A percentile compares a stretch with the other conserved stretches of the same genome.
Conservation (phyloP, 2,888 invertebrate genomes). For the Acleris literana region DNA sequence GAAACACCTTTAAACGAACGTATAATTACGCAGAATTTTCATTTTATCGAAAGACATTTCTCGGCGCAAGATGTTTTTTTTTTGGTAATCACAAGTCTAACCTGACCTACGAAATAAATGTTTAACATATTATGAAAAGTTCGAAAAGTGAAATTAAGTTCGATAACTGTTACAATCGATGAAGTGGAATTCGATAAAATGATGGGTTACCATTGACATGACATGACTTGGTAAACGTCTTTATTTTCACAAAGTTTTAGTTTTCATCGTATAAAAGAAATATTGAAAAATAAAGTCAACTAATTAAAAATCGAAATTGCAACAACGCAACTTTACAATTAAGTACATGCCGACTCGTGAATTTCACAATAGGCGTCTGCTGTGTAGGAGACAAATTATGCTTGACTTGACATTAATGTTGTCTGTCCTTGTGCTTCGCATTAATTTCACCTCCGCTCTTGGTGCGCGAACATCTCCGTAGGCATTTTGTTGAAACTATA, state of each 20-base stretch:
- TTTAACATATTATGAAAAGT: too few species aligned
- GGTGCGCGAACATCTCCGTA: constrained; percentile 39
- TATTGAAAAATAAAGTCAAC: neutral
- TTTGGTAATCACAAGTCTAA: neutral
- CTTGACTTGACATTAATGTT: constrained; percentile 51
- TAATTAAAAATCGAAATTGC: constrained; percentile 22
- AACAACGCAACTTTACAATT: constrained; percentile 28
- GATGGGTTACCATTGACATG: too few species aligned
- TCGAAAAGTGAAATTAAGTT: too few species aligned
- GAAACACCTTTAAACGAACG: too few species aligned
- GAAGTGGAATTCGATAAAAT: too few species aligned
- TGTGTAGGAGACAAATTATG: constrained; percentile 74
- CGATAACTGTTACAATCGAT: too few species aligned
- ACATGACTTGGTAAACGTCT: too few species aligned
- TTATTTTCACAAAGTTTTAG: neutral
- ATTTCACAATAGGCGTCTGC: constrained; percentile 56
- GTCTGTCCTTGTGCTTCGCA: constrained; percentile 23
- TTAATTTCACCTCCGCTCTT: constrained; percentile 43
- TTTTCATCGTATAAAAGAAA: neutral
- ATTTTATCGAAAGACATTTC: too few species aligned
- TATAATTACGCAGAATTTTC: too few species aligned
- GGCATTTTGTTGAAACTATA: constrained; percentile 9
- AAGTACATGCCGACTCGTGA: constrained; percentile 47
- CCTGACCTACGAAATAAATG: neutral
- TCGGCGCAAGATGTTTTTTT: neutral